Percentiles rank a stretch among this genome's conserved stretches.
phyloP scores from a whole-genome alignment of 2,113 vertebrate genomes.

The Diphyllodes magnificus region DNA sequence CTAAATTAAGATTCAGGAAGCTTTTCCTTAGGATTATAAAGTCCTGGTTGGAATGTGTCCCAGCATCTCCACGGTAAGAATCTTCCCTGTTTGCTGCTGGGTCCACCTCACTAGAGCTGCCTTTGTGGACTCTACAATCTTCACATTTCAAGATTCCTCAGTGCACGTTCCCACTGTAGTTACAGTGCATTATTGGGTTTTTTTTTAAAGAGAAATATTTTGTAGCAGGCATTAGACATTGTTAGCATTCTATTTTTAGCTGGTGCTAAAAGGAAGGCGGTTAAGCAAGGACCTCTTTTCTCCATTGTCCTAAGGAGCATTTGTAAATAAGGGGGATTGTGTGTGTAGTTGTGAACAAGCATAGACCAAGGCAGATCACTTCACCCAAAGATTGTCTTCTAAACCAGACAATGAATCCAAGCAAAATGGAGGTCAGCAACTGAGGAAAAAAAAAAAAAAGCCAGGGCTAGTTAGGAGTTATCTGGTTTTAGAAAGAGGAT shows the following conservation, averaged over 20 bases:
- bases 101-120: neutral
- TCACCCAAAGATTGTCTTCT: neutral
- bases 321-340: neutral
- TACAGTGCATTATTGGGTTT: neutral
- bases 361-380: neutral
- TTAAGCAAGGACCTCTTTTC: neutral
- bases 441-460: neutral
- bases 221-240: neutral
- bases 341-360: neutral
- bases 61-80: neutral
- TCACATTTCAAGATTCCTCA: neutral
- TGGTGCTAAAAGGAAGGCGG: neutral
- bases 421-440: neutral
- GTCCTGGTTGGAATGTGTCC: neutral
- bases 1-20: neutral
- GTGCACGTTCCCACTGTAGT: accelerated
- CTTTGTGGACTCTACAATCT: neutral
- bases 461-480: neutral
- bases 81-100: neutral
- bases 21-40: neutral
- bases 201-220: neutral
- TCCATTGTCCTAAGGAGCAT: neutral
- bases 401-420: neutral
- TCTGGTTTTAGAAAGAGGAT: neutral
- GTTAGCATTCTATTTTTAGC: neutral